Evolutionary conservation across 2,888 invertebrate species (phyloP), one percentile per base, ranked within the genome.

Genomic region (Caenorhabditis panamensis): DNA sequence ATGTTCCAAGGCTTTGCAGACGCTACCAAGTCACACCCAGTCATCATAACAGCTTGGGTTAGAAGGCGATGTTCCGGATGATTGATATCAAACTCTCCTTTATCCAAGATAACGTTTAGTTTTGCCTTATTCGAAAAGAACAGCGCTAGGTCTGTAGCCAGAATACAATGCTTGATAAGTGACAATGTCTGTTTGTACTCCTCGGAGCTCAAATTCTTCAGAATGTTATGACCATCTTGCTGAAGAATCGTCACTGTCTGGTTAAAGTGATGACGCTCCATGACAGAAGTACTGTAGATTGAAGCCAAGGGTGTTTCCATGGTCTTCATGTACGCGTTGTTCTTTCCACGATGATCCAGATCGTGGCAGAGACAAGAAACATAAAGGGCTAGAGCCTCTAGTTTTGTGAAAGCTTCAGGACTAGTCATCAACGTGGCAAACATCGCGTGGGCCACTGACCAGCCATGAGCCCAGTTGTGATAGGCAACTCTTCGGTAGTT

Each of bases 221-320:
- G 95, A 75, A 96, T 95, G 89, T 96, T 95, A 91, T 95, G 95
- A 0, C 95, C 95, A 75, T 95, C 95, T 94, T 95, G 92, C 91
- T 95, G 95, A 18, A 95, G 92, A 84, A 95, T 95, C 16, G 95
- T 94, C 31, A 95, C 95, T 0, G 95, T 95, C 90, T 95, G 95
- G 90, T 95, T 95, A 91, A 95, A 95, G 91, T 95, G 95, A 90
- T 95, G 95, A 89, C 95, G 95, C 90, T 95, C 95, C 93, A 95
- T 94, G 0, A 95, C 95, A 0, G 95, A 95, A 0, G 95, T 95
- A 37, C 95, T 94, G 91, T 95, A 95, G 91, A 96, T 95, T 28
- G 94, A 94, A 0, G 95, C 95, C 44, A 96, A 92, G 0, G 95
- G 95, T 1, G 95, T 95, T 67, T 94, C 94, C 26, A 94, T 95